Evolutionary conservation across 2,113 vertebrate genomes (phyloP), one percentile per base, ranked within the genome.

Genomic region (Oncorhynchus kisutch): DNA sequence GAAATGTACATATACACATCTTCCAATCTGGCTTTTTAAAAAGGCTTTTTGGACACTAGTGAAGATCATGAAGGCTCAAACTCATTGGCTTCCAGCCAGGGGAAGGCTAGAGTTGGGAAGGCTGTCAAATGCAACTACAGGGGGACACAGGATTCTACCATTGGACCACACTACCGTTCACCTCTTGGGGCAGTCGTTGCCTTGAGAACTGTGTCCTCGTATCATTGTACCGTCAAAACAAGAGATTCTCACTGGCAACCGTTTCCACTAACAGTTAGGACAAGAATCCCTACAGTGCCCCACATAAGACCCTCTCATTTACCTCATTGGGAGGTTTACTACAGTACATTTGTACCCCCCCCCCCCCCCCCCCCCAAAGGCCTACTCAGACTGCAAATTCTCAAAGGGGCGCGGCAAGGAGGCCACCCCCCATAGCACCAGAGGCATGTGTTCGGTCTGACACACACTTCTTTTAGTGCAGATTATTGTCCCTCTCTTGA

Each of bases 1-100:
- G 88, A 94, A 94, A 95, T 95, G 91, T 96, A 94, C 94, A 96
- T 95, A 94, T 94, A 96, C 93, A 93, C 89, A 94, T 92, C n/a
- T 95, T 92, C 93, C 87, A 81, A 88, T 94, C 94, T 94, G 85
- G 86, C 92, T 91, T 88, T 45, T 94, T 94, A 95, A 94, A 96
- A 96, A 95, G 89, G 87, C 94, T 95, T 89, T 54, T 83, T 72
- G 79, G 86, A 91, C 85, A 84, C 81, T n/a, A 81, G 84, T 85
- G 89, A 90, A 67, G 84, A 81, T 82, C 67, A 65, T 39, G 72
- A 81, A 85, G 87, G 89, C 85, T 88, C 68, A 78, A 87, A 87
- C 75, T 75, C 70, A 77, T 77, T 67, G 82, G 83, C 72, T 78
- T 84, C 70, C 54, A 12, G 76, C 62, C 85, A 67, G 24, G 34